These are phyloP conservation scores for Nephrotoma flavescens DNA, from an alignment of 2,888 invertebrate genomes.

Conservation along the genomic window DNA sequence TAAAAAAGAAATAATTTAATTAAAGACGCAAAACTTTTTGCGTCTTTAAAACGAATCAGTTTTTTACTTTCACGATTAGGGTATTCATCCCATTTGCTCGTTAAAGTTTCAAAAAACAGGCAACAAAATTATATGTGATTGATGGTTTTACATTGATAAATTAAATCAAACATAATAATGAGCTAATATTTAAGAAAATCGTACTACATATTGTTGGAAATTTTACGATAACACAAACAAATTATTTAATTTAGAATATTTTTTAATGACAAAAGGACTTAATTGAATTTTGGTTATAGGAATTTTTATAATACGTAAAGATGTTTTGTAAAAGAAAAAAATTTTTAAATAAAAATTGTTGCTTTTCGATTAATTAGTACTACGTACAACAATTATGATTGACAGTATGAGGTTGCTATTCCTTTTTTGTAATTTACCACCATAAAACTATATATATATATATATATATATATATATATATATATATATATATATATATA, in stretches of 20 bases:
- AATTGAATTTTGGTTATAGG: background rate
- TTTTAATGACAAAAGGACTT: no score
- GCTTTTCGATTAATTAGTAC: no score
- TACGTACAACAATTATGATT: no score
- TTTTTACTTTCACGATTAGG: background rate
- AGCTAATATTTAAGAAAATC: background rate
- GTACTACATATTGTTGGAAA: background rate
- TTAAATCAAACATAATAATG: background rate
- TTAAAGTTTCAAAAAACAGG: background rate
- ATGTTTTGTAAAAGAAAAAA: background rate
- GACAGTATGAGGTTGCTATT: no score
- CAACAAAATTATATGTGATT: background rate
- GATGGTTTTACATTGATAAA: background rate
- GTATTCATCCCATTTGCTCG: background rate
- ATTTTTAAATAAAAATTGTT: background rate
- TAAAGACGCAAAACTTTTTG: background rate
- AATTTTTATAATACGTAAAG: background rate
- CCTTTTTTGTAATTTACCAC: background rate
- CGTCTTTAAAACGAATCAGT: background rate
- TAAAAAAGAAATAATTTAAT: background rate
- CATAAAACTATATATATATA: background rate
- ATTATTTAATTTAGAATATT: background rate
- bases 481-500: background rate
- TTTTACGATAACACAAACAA: background rate
- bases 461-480: background rate